Conservation (phyloP, 2,113 vertebrate species). For the Ranitomeya variabilis region DNA sequence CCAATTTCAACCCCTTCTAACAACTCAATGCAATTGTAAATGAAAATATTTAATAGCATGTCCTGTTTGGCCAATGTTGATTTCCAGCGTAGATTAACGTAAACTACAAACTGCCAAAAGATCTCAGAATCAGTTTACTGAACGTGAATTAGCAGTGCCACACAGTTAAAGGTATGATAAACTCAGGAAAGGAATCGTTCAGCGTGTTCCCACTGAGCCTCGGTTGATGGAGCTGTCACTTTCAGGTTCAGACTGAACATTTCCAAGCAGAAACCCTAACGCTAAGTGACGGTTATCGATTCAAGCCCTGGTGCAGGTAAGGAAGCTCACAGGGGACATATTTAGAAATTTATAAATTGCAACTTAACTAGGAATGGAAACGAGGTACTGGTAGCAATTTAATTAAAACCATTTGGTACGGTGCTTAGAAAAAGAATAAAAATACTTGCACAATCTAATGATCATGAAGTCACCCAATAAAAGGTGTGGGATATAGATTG, state of each 20-base stretch:
- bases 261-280: conserved; percentile 37
- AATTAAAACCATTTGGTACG: conserved; percentile 15
- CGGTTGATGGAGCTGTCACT: conserved; percentile 19
- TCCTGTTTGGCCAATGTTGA: not conserved
- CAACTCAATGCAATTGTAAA: not conserved
- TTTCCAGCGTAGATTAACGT: not conserved
- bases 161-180: not conserved
- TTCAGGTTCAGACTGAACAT: conserved; percentile 15
- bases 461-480: not conserved
- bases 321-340: conserved; percentile 13
- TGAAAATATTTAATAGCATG: not conserved
- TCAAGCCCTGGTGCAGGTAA: conserved; percentile 46
- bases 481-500: not conserved
- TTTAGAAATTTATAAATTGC: conserved; percentile 5
- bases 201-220: not conserved
- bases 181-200: not conserved
- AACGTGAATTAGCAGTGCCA: not conserved
- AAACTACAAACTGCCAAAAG: not conserved
- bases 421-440: conserved; percentile 14
- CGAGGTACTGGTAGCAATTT: conserved; percentile 18
- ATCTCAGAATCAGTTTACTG: not conserved
- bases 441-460: conserved; percentile 22
- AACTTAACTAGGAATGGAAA: conserved; percentile 4
- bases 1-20: no score
- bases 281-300: conserved; percentile 51